Evolutionary conservation across 2,797 vertebrate species (phyloP).

Genomic region (Oceanodroma leucorhoa): DNA sequence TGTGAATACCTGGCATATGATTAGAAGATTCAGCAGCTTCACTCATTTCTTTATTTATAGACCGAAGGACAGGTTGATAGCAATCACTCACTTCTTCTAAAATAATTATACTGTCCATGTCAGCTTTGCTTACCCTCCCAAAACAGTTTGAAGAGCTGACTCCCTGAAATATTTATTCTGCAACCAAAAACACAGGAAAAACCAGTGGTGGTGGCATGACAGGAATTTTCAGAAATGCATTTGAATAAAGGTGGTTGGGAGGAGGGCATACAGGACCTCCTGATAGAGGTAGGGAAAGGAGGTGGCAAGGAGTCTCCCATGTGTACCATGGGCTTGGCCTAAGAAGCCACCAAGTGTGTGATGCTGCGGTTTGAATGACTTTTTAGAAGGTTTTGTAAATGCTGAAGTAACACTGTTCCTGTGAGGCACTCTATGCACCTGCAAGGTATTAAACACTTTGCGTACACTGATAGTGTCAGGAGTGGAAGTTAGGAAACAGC

Average conservation of each 20-base stretch:
- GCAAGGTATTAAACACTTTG: not conserved
- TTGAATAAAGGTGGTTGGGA: not conserved
- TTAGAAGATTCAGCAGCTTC: constrained; percentile 21
- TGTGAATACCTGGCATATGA: not conserved
- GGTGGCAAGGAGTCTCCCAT: not conserved
- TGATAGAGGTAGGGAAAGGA: not conserved
- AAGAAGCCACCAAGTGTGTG: not conserved
- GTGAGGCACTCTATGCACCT: not conserved
- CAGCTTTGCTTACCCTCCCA: not conserved
- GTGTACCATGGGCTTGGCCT: not conserved
- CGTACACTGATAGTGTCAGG: not conserved
- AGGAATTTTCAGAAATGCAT: not conserved
- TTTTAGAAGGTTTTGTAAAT: not conserved
- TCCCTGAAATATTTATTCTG: not conserved
- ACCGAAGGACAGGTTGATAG: not conserved
- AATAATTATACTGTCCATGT: not conserved
- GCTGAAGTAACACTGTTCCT: not conserved
- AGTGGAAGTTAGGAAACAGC: not conserved
- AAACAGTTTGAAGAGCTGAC: not conserved
- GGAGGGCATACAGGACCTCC: not conserved
- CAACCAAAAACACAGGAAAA: not conserved
- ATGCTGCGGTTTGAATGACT: not conserved
- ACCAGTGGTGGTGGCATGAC: not conserved
- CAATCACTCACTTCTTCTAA: not conserved
- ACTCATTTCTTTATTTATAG: not conserved